phyloP scores from a whole-genome alignment of 2,888 invertebrate species.

The Eilema caniola region DNA sequence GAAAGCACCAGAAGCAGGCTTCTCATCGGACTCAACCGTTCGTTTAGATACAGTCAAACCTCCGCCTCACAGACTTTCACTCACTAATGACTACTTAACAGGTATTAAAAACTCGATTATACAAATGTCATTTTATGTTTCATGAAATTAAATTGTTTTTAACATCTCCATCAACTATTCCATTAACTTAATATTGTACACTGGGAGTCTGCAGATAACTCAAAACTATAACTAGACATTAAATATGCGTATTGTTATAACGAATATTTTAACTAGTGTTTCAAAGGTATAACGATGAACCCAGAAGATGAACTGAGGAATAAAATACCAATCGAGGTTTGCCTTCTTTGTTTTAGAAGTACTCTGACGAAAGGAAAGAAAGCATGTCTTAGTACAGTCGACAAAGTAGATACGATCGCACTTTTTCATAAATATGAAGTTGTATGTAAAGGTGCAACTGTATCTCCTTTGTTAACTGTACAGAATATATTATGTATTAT shows the following conservation, averaged over 20 bases:
- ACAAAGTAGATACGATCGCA: too few species aligned
- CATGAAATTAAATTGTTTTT: too few species aligned
- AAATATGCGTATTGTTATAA: neutral
- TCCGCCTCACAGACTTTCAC: slow-evolving; percentile 80
- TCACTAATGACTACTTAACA: slow-evolving; percentile 85
- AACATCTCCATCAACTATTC: too few species aligned
- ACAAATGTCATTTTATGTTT: neutral
- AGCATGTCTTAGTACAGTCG: neutral
- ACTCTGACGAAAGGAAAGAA: neutral
- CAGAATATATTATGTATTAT: neutral
- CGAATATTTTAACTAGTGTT: neutral
- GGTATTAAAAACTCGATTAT: slow-evolving; percentile 59
- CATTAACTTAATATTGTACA: too few species aligned
- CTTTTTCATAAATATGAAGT: too few species aligned
- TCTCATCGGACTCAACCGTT: slow-evolving; percentile 78
- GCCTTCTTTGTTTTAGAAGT: neutral
- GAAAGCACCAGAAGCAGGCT: slow-evolving; percentile 81
- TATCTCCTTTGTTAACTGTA: too few species aligned
- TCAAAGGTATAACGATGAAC: neutral
- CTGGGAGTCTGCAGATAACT: neutral
- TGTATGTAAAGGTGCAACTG: too few species aligned
- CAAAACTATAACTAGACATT: neutral
- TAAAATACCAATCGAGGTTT: neutral
- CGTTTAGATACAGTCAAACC: slow-evolving; percentile 71
- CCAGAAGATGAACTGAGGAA: neutral